Base-by-base conservation (phyloP, 2,888 invertebrate genomes). In the Troides aeacus region DNA sequence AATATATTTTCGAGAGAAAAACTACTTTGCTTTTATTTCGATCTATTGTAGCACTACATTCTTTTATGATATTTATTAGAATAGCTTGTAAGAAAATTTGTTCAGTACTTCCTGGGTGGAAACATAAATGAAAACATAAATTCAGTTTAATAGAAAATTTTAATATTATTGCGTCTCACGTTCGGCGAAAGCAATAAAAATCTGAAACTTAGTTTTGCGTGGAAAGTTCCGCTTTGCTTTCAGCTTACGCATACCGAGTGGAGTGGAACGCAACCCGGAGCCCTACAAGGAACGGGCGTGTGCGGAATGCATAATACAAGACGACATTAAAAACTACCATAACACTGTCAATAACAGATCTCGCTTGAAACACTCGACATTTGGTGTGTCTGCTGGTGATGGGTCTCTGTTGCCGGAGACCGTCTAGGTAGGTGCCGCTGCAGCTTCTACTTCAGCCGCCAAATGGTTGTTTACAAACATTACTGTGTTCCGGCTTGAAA, bases 271-370 rank as follows among this genome's bases (percentile, higher is more conserved):
- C 86, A 85, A 84, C 84, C 84, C 79, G 77, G 77, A 79, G 81
- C 85, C 87, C 87, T 87, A 90, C 91, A 91, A 89, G 89, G 88
- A 92, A 91, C 86, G 84, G 92, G 92, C 92, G 92, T 92, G 92
- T 84, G 78, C 86, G 82, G 92, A 90, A 90, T 92, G 92, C 84
- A 92, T 92, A 92, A 92, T 91, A 86, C 82, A 88, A 86, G 80
- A 83, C 86, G 81, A 88, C 89, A 92, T 92, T 92, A 92, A 91
- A 92, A 92, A 90, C 89, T 91, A 89, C 84, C 46, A 88, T 84
- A 88, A 87, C 83, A 88, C 82, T 90, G 90, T 90, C 91, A 88
- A 90, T 88, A 87, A 64, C 74, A 88, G 88, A 84, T 73, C 70
- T 73, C 75, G 74, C 72, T 75, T 69, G 64, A 72, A 67, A 65